Percentiles rank a stretch among this genome's conserved stretches.
Conservation (phyloP, 1,140 invertebrate species). For the Triops longicaudatus region DNA sequence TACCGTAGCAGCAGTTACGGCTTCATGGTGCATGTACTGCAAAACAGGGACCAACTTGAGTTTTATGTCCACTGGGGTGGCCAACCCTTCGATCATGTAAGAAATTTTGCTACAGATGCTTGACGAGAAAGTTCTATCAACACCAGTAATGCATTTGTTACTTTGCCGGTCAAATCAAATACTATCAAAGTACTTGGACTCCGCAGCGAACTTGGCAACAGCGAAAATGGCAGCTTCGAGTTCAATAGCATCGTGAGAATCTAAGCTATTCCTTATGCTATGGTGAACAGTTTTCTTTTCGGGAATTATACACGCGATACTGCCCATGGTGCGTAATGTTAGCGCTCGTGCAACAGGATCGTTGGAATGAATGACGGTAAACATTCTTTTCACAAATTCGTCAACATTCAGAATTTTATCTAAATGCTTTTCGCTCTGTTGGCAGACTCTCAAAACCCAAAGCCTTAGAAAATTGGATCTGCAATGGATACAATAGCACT, state of each 20-base stretch:
- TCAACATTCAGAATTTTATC: slow-evolving; percentile 95
- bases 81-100: slow-evolving; percentile 86
- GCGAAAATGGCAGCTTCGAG: slow-evolving; percentile 93
- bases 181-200: slow-evolving; percentile 59
- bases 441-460: slow-evolving; percentile 86
- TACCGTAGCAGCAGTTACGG: slow-evolving; percentile 72
- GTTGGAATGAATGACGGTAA: slow-evolving; percentile 91
- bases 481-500: no score
- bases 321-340: slow-evolving; percentile 79
- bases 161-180: neutral
- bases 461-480: slow-evolving; percentile 82
- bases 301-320: slow-evolving; percentile 83
- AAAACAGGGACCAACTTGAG: slow-evolving; percentile 81
- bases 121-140: slow-evolving; percentile 76
- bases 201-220: slow-evolving; percentile 81
- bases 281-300: slow-evolving; percentile 93
- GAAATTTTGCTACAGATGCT: slow-evolving; percentile 92
- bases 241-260: slow-evolving; percentile 91
- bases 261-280: slow-evolving; percentile 78
- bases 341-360: slow-evolving; percentile 88
- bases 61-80: slow-evolving; percentile 84
- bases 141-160: slow-evolving; percentile 28
- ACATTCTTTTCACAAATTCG: slow-evolving; percentile 87
- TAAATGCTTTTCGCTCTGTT: slow-evolving; percentile 90
- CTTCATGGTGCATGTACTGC: slow-evolving; percentile 90